phyloP scores from a whole-genome alignment of 2,113 vertebrate species.

The Himantopus leucocephalus region DNA sequence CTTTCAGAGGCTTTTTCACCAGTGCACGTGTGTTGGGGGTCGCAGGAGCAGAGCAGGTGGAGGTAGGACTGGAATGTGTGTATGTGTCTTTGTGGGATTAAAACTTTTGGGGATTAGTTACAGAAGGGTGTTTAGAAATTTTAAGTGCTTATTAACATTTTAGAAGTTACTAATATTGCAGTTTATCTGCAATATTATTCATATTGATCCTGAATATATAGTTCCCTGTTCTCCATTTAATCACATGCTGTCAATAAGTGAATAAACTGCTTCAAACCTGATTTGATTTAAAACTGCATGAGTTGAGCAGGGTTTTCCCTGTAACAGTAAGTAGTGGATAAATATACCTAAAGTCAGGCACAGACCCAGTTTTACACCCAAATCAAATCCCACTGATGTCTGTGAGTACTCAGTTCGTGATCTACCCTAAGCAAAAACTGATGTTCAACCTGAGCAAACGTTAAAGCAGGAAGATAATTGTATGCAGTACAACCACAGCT shows the following conservation, averaged over 20 bases:
- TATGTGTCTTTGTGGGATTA: neutral
- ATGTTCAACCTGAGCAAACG: neutral
- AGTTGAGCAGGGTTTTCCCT: neutral
- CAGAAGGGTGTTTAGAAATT: neutral
- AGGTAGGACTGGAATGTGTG: neutral
- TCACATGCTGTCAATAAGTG: neutral
- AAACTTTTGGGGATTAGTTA: neutral
- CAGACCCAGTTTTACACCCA: neutral
- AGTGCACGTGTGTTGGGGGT: rapidly evolving
- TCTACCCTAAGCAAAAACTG: neutral
- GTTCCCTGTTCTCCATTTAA: neutral
- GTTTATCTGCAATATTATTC: neutral
- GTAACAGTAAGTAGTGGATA: neutral
- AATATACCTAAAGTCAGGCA: neutral
- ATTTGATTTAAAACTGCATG: neutral
- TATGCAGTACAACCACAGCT: neutral
- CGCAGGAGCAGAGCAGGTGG: neutral
- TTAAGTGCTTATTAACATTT: neutral
- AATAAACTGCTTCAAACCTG: neutral
- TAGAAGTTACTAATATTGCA: neutral
- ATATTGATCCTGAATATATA: neutral
- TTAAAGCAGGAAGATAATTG: neutral
- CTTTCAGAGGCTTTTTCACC: neutral
- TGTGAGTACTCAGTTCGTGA: neutral
- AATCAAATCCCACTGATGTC: neutral